Percentiles rank a stretch among this genome's conserved stretches.
Conservation (phyloP, 2,113 vertebrate species). For the Erythrocercus mccallii region DNA sequence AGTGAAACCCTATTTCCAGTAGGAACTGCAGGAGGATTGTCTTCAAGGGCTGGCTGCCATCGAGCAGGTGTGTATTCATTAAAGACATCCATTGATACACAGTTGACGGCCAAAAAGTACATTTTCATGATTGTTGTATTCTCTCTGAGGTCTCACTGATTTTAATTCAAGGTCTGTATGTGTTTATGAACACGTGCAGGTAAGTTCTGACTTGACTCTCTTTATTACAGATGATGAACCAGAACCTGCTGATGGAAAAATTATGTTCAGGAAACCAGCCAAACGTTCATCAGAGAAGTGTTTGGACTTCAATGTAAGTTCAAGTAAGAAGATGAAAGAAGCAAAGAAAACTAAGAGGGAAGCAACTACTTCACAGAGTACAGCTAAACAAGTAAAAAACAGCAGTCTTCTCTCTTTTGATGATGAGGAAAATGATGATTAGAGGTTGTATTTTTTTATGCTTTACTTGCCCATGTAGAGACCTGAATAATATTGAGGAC, state of each 20-base stretch:
- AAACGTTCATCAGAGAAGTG: slow-evolving; percentile 86
- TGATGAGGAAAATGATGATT: slow-evolving; percentile 86
- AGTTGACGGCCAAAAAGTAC: neutral
- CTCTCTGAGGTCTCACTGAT: neutral
- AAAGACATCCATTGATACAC: neutral
- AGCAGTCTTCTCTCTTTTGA: slow-evolving; percentile 93
- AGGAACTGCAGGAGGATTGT: neutral
- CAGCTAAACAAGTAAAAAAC: slow-evolving; percentile 88
- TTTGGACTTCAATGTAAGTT: slow-evolving; percentile 86
- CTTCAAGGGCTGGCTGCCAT: neutral
- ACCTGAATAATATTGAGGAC: neutral
- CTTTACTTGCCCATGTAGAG: neutral
- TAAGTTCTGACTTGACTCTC: slow-evolving; percentile 1
- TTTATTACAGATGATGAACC: slow-evolving; percentile 76
- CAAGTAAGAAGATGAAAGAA: slow-evolving; percentile 87
- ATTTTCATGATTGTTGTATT: neutral
- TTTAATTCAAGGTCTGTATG: neutral
- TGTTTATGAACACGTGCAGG: neutral
- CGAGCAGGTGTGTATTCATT: neutral
- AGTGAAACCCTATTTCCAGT: neutral
- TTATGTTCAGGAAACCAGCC: slow-evolving; percentile 90
- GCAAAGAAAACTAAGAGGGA: slow-evolving; percentile 62
- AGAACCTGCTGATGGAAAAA: slow-evolving; percentile 84
- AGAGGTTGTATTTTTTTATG: slow-evolving; percentile 22
- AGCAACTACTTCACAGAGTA: slow-evolving; percentile 58